phyloP scores from a whole-genome alignment of 2,888 invertebrate genomes.

The Eumerus sabulonum region DNA sequence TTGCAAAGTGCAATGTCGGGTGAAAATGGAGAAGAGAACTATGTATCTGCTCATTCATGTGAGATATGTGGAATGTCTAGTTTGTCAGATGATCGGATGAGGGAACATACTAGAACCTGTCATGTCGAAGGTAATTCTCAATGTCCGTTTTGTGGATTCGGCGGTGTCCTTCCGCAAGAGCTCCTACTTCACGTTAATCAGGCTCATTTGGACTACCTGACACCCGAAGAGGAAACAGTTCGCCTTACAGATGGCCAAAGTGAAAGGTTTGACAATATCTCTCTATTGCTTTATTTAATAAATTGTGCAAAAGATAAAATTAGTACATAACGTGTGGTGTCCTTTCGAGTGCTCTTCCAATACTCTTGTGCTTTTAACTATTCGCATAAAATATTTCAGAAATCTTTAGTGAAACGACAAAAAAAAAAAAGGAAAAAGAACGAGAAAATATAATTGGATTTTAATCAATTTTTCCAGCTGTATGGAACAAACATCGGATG shows the following conservation, averaged over 20 bases:
- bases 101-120: constrained; percentile 87
- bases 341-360: no score
- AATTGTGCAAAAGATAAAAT: constrained; percentile 12
- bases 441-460: no score
- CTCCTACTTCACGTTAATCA: constrained; percentile 89
- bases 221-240: constrained; percentile 88
- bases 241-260: constrained; percentile 88
- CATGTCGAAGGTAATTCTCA: constrained; percentile 89
- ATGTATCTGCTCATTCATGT: constrained; percentile 81
- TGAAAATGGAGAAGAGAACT: constrained; percentile 67
- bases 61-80: constrained; percentile 93
- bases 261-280: constrained; percentile 79
- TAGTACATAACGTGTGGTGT: no score
- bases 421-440: no score
- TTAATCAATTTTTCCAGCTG: constrained; percentile 29
- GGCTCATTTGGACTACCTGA: constrained; percentile 90
- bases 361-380: no score
- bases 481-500: constrained; percentile 35
- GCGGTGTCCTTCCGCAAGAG: constrained; percentile 86
- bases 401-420: no score
- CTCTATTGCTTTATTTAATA: constrained; percentile 15
- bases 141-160: constrained; percentile 91
- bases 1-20: constrained; percentile 63
- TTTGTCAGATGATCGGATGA: constrained; percentile 88
- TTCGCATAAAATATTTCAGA: no score